Conservation (phyloP, 1,140 invertebrate species). For the Mercenaria mercenaria region DNA sequence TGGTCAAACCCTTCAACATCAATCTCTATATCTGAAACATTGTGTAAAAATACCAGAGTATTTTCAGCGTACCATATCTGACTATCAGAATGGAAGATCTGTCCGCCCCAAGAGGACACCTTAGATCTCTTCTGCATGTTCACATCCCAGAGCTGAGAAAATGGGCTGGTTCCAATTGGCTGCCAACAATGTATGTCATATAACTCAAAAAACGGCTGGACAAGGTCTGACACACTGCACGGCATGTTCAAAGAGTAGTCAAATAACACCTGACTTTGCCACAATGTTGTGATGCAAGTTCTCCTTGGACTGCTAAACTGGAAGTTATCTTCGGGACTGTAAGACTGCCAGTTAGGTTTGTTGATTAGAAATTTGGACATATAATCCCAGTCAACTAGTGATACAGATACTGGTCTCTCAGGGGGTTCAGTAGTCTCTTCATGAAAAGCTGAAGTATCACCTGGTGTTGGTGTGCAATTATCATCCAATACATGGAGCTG, state of each 20-base stretch:
- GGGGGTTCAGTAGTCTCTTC: neutral
- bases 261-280: slow-evolving; percentile 57
- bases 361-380: slow-evolving; percentile 38
- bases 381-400: slow-evolving; percentile 58
- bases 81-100: slow-evolving; percentile 28
- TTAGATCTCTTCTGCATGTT: slow-evolving; percentile 71
- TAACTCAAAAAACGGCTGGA: neutral
- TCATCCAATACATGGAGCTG: neutral
- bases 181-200: slow-evolving; percentile 50
- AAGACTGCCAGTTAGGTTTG: slow-evolving; percentile 37
- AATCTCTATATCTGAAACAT: neutral
- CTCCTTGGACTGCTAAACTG: neutral
- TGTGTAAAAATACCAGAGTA: slow-evolving; percentile 28
- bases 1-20: neutral
- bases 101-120: slow-evolving; percentile 45
- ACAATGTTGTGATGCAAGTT: neutral
- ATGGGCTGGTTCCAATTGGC: slow-evolving; percentile 18
- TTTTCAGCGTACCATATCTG: slow-evolving; percentile 47
- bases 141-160: slow-evolving; percentile 75
- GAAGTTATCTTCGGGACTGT: slow-evolving; percentile 24
- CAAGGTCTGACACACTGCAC: neutral
- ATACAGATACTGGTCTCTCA: slow-evolving; percentile 12
- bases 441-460: neutral
- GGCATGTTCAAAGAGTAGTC: slow-evolving; percentile 12
- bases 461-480: slow-evolving; percentile 58